Base-by-base conservation (phyloP, 2,797 vertebrate species). In the Phalanger gymnotis region DNA sequence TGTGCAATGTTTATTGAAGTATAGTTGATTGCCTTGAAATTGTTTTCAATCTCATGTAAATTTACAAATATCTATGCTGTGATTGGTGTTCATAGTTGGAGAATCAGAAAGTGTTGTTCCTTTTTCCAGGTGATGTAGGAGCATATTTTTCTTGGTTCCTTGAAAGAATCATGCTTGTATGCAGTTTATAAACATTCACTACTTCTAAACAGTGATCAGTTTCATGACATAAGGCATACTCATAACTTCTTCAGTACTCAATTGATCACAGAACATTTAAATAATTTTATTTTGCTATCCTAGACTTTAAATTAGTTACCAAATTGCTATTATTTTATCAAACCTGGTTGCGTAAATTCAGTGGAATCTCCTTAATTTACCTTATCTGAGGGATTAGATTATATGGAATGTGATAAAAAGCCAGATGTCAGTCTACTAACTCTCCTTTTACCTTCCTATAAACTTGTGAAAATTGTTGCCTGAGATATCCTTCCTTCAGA, bases 21-120 rank as follows among this genome's bases (percentile, higher is more conserved):
- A 94, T 95, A 94, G 96, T 89, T 97, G 94, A 97, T 96, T 98
- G 95, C 96, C 55, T 97, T 94, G 95, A 97, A 97, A 98, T 98
- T 98, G 95, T 97, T 97, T 98, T 96, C 91, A 73, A 90, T 93
- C 89, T 97, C 81, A 96, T 96, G 91, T 94, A 98, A 95, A 98
- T 97, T 96, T 96, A 61, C 89, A 96, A 97, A 94, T 96, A 53
- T 92, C 95, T 97, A 0, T 95, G 53, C 66, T 91, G 52, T 97
- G 94, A 97, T 96, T 97, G 96, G 92, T 96, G 93, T 97, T 98
- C 96, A 97, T 93, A 97, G 95, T 91, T 96, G 97, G 96, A 96
- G 93, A 95, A 96, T 97, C 51, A 96, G 97, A 97, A 98, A 97
- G 97, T 94, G 61, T 95, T 96, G 54, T 90, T 91, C 58, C 90